phyloP scores from a whole-genome alignment of 92 coral and sea anemone species.

The Palythoa grandis region DNA sequence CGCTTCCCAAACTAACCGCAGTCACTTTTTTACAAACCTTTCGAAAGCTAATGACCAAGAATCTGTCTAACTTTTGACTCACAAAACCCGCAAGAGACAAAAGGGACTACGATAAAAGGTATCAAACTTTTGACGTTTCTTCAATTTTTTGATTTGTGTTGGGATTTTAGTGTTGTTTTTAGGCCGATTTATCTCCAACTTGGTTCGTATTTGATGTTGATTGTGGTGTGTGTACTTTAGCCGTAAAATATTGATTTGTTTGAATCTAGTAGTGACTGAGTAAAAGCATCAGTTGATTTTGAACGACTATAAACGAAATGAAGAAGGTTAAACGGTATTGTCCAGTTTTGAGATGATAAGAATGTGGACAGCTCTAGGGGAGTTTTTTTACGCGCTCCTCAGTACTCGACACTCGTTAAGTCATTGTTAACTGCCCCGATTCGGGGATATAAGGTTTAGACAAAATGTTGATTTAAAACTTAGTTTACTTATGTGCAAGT shows the following conservation, averaged over 20 bases:
- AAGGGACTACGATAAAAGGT: neutral
- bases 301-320: neutral
- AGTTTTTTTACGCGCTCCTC: neutral
- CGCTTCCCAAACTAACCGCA: conserved; percentile 32
- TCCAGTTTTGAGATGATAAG: neutral
- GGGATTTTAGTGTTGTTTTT: neutral
- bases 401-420: neutral
- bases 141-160: neutral
- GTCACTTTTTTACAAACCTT: conserved; percentile 8
- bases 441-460: neutral
- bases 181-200: neutral
- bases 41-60: neutral
- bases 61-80: neutral
- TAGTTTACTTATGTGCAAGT: conserved; percentile 14
- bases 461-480: neutral
- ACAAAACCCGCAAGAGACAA: neutral
- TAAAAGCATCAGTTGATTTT: neutral
- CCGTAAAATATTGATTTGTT: conserved; percentile 50
- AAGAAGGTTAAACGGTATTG: neutral
- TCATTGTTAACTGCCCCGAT: neutral
- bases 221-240: conserved; percentile 55
- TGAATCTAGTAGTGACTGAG: neutral
- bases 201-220: conserved; percentile 22
- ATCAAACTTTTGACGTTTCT: neutral
- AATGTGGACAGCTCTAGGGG: neutral